Evolutionary conservation across 2,888 invertebrate species (phyloP), one percentile per base, ranked within the genome.

Genomic region (Drosophila leonis): DNA sequence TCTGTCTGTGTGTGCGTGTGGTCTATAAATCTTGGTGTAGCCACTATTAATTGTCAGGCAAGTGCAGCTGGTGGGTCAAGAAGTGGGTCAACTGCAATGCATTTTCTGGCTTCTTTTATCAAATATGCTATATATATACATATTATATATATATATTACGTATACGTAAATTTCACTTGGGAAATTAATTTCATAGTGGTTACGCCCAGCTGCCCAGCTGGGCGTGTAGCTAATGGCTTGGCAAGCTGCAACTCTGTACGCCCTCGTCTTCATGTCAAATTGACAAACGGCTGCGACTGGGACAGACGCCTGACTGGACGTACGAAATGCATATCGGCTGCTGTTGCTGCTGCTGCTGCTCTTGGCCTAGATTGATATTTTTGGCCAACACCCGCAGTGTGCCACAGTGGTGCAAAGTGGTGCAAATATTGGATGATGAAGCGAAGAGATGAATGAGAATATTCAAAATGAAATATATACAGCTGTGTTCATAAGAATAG

Each of bases 121-220:
- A 24, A 24, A 24, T 24, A n/a, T n/a, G n/a, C 4, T 24, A 24
- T 24, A 49, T 49, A 31, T 49, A 29, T 63, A 66, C 61, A 66
- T 87, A n/a, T 24, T 24, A 24, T 24, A 49, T 49, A 31, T 49
- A 29, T 63, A 66, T 63, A 66, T 87, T 66, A 75, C 75, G 73
- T 73, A 65, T 83, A 78, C 86, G 86, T 88, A 83, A 90, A 89
- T 89, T 86, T 89, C 90, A 75, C 90, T 70, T 57, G 85, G 90
- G 90, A 86, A 86, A 86, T 86, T 86, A 83, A 86, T 86, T 90
- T 90, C 65, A 81, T 78, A 89, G 86, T 88, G 89, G 71, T 70
- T 82, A 72, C 75, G 62, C 67, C 82, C 35, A 27, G 7, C 31
- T 65, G 39, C 55, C 52, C 46, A 10, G 10, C 35, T 13, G n/a